Percentiles rank a stretch among this genome's conserved stretches.
Conservation (phyloP, 2,113 vertebrate species). For the Cynopterus brachyotis region DNA sequence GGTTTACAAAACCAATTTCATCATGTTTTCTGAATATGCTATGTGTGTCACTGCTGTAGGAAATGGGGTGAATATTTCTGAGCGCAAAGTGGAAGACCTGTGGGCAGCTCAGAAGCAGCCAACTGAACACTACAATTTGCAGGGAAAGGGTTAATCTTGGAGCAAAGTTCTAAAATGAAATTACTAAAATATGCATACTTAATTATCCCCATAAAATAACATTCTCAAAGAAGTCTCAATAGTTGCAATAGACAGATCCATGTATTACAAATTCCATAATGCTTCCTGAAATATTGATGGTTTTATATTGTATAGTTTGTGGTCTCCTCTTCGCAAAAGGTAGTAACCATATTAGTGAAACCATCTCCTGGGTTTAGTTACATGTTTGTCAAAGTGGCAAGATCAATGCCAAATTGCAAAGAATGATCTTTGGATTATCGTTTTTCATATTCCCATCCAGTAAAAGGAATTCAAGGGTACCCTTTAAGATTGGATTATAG, state of each 20-base stretch:
- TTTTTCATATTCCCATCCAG: background rate
- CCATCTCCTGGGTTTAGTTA: background rate
- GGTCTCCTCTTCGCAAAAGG: background rate
- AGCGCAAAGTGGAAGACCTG: background rate
- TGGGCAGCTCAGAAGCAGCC: background rate
- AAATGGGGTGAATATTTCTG: background rate
- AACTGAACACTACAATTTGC: background rate
- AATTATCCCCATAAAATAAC: slow-evolving; percentile 36
- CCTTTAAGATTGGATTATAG: background rate
- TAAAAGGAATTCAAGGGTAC: background rate
- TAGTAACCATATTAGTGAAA: background rate
- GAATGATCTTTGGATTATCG: background rate
- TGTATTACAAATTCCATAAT: slow-evolving; percentile 47
- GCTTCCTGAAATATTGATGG: slow-evolving; percentile 65
- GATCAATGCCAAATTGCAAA: background rate
- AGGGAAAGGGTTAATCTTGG: background rate
- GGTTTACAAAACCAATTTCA: slow-evolving; percentile 29
- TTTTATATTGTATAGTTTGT: background rate
- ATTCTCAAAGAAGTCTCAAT: background rate
- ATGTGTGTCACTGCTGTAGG: background rate
- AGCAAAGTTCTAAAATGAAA: background rate
- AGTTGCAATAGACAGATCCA: slow-evolving; percentile 28
- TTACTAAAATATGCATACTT: slow-evolving; percentile 28
- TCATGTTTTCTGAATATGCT: background rate
- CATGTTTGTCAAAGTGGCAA: background rate